Evolutionary conservation across 2,797 vertebrate genomes (phyloP), one percentile per base, ranked within the genome.

Genomic region (Bradypodion pumilum): DNA sequence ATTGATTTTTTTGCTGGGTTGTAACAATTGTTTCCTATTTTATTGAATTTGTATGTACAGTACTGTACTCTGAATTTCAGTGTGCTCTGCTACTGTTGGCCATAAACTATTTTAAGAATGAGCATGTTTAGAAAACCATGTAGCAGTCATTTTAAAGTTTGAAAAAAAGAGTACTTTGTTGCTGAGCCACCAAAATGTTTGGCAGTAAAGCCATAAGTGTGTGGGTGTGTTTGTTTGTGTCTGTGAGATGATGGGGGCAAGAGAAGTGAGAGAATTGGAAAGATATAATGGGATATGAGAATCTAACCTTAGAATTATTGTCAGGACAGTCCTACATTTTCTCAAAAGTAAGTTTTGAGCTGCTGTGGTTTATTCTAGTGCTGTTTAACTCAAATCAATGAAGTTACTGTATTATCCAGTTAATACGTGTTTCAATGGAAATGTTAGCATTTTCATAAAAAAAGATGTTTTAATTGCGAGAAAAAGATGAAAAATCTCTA

Each of bases 381-480:
- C 84, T 46, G 8, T 12, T 46, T 44, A 19, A 25, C 16, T 49
- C 35, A 52, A 65, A 79, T 56, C 52, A 56, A 56, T 56, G 56
- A 42, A 68, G 85, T 77, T 89, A 7, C 35, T n/a, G n/a, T n/a
- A n/a, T n/a, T n/a, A n/a, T n/a, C n/a, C n/a, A n/a, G 13, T 49
- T 52, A 74, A 89, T 74, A 85, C 1, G 0, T 70, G 74, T 81
- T 92, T 82, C 68, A 79, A 72, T 66, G 81, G 32, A 40, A 72
- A 21, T 23, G 35, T 52, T 86, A 89, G 29, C 77, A 74, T 60
- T 78, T 42, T 59, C 46, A 12, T 86, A 78, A 81, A 81, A 83
- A 1, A 3, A 75, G 0, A 0, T 6, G 2, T 87, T 77, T 27
- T 76, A 77, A 56, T 59, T 80, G 66, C 60, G 12, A 63, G 0